A percentile compares a stretch with the other conserved stretches of the same genome.
These are phyloP conservation scores for Nautilus pompilius DNA, from an alignment of 1,140 invertebrate genomes.

Conservation along the genomic window DNA sequence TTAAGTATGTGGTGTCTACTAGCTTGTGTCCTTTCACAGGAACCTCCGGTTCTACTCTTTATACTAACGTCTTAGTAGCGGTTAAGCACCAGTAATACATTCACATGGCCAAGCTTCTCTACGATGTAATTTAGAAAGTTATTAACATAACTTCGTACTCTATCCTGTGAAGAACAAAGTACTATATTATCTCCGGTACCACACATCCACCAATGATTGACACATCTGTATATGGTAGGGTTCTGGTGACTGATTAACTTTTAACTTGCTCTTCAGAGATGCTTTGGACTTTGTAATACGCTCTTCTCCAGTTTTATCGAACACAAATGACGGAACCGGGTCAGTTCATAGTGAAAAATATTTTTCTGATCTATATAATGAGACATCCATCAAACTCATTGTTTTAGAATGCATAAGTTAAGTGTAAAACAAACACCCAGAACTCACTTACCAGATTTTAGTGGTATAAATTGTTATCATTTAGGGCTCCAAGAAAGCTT, in stretches of 20 bases:
- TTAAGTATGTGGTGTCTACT: no score
- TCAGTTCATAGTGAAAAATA: constrained; percentile 7
- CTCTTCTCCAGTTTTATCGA: no score
- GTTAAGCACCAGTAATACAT: no score
- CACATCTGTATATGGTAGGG: neutral
- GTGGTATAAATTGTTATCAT: neutral
- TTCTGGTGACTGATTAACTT: no score
- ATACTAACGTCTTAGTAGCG: no score
- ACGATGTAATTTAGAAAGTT: neutral
- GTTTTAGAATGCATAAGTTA: no score
- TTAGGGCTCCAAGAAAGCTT: no score
- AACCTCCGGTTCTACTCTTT: neutral
- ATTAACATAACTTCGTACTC: constrained; percentile 7
- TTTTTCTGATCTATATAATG: constrained; percentile 2
- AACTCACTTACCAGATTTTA: no score
- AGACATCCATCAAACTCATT: neutral
- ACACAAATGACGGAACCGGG: no score
- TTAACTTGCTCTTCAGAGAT: constrained; percentile 8
- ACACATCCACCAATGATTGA: constrained; percentile 19
- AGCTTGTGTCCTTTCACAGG: no score
- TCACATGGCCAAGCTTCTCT: constrained; percentile 1
- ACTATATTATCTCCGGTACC: constrained; percentile 14
- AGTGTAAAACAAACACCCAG: no score
- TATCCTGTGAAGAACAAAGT: constrained; percentile 9
- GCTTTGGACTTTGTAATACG: no score